Percentiles rank a stretch among this genome's conserved stretches.
Conservation (phyloP, 2,113 vertebrate genomes). For the Sturnira hondurensis region DNA sequence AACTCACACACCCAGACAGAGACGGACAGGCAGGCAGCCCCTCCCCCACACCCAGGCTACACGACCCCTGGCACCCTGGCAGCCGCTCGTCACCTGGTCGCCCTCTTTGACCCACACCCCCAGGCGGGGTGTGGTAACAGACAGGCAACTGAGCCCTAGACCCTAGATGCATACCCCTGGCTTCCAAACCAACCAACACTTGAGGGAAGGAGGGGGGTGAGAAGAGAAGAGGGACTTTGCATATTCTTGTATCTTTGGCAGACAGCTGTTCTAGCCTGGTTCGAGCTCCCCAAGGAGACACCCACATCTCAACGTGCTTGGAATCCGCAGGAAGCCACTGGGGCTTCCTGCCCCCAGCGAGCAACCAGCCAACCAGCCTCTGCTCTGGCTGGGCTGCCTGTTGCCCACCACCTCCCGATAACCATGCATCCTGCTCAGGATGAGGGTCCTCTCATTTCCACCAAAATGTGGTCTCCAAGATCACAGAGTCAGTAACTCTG, state of each 20-base stretch:
- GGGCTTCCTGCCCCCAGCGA: neutral
- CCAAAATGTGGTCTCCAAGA: constrained; percentile 23
- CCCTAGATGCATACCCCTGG: neutral
- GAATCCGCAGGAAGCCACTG: neutral
- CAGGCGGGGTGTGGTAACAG: neutral
- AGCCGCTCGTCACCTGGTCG: constrained; percentile 16
- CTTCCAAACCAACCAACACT: constrained; percentile 51
- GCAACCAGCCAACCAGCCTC: neutral
- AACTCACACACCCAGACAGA: constrained; percentile 64
- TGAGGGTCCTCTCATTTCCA: neutral
- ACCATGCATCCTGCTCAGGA: neutral
- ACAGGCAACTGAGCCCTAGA: constrained; percentile 11
- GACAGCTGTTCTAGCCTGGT: constrained; percentile 74
- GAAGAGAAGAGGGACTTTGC: constrained; percentile 73
- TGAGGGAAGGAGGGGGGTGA: constrained; percentile 39
- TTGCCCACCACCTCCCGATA: neutral
- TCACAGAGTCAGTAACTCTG: neutral
- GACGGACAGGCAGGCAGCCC: constrained; percentile 57
- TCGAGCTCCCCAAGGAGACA: neutral
- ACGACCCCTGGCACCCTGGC: constrained; percentile 53
- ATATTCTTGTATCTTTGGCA: constrained; percentile 82
- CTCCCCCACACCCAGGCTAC: constrained; percentile 41
- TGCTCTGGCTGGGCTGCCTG: neutral
- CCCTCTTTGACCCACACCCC: constrained; percentile 14
- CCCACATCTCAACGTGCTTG: neutral